These are phyloP conservation scores for Balearica regulorum DNA, from an alignment of 2,797 vertebrate species.

Conservation along the genomic window DNA sequence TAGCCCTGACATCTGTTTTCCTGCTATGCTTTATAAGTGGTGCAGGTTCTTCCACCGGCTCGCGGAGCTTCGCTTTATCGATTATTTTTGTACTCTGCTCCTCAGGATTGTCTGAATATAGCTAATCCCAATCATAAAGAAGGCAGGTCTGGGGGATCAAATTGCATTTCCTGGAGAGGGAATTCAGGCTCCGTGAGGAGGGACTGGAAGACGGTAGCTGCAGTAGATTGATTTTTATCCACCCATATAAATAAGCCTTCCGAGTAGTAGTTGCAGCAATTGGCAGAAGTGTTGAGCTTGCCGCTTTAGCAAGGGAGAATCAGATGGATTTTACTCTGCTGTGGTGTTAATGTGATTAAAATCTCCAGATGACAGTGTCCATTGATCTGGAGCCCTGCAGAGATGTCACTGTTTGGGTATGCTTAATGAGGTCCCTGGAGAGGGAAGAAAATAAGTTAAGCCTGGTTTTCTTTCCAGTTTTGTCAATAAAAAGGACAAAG, in stretches of 20 bases:
- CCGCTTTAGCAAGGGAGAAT: neutral
- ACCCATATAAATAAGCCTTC: neutral
- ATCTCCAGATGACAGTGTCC: neutral
- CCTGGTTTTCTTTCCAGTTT: neutral
- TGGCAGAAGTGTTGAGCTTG: neutral
- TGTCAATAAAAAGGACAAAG: neutral
- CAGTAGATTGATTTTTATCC: neutral
- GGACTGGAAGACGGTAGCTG: neutral
- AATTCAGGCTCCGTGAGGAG: neutral
- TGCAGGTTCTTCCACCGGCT: neutral
- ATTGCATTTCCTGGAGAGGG: neutral
- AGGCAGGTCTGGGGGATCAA: neutral
- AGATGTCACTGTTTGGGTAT: neutral
- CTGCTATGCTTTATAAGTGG: neutral
- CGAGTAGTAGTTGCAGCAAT: neutral
- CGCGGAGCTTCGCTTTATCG: neutral
- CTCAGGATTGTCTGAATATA: neutral
- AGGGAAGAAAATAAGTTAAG: neutral
- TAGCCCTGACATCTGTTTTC: neutral
- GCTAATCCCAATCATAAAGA: neutral
- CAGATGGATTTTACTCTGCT: neutral
- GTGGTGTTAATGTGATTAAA: slow-evolving; percentile 15
- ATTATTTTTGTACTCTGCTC: neutral
- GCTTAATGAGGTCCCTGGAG: neutral
- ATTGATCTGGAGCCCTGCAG: neutral